Conservation (phyloP, 2,797 vertebrate genomes). For the Phalloptychus januarius region DNA sequence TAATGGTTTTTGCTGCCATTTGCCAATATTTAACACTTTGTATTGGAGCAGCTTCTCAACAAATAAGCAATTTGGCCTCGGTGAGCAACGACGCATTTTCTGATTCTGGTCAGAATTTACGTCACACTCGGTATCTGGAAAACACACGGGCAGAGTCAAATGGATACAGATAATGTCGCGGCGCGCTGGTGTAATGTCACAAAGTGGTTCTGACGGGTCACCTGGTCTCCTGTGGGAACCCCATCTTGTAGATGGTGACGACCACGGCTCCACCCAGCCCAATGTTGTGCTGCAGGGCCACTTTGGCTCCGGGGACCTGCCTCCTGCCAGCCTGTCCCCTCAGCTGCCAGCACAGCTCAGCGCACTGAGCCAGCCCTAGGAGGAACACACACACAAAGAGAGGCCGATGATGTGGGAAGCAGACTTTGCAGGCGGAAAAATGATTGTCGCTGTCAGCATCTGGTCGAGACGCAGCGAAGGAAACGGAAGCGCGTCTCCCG, state of each 20-base stretch:
- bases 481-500: too few species aligned
- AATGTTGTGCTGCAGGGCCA: constrained; percentile 94
- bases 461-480: background rate
- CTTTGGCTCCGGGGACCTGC: constrained; percentile 90
- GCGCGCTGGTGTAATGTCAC: background rate
- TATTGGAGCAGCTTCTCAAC: too few species aligned
- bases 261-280: constrained; percentile 93
- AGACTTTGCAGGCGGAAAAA: background rate
- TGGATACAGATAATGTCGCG: background rate
- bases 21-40: too few species aligned
- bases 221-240: constrained; percentile 83
- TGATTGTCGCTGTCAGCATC: background rate
- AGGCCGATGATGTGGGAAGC: background rate
- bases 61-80: too few species aligned
- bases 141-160: background rate
- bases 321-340: constrained; percentile 88
- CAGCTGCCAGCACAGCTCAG: constrained; percentile 98
- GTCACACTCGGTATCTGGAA: background rate
- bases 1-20: too few species aligned
- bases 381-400: constrained; percentile 11
- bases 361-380: constrained; percentile 95
- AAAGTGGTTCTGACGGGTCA: constrained; percentile 24
- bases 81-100: too few species aligned
- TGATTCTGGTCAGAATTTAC: background rate
- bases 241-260: constrained; percentile 90